Conservation (phyloP, 2,888 invertebrate species). For the Metalampra italica region DNA sequence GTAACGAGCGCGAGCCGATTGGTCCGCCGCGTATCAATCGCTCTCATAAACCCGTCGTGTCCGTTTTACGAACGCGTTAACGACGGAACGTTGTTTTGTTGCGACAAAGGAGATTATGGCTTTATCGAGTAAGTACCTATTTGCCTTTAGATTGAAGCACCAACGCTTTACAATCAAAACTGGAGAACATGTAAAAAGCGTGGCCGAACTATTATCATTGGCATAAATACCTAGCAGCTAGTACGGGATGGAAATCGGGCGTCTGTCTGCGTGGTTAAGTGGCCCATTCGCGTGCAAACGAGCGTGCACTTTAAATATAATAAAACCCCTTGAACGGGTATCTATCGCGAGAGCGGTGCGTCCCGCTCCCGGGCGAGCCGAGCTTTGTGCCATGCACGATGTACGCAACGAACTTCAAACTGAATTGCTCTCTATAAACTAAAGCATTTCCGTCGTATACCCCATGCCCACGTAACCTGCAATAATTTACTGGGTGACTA, state of each 20-base stretch:
- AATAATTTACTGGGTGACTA: too few species aligned
- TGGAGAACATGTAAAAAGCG: slow-evolving; percentile 69
- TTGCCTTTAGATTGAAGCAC: slow-evolving; percentile 28
- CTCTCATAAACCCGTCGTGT: slow-evolving; percentile 45
- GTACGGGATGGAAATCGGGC: slow-evolving; percentile 52
- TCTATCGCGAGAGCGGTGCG: slow-evolving; percentile 25
- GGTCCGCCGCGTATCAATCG: slow-evolving; percentile 34
- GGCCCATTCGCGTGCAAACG: slow-evolving; percentile 79
- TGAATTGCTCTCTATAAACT: neutral
- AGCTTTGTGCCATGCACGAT: neutral
- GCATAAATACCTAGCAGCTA: slow-evolving; percentile 64
- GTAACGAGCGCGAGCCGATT: slow-evolving; percentile 39
- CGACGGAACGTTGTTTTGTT: slow-evolving; percentile 30
- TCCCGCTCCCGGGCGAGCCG: slow-evolving; percentile 10
- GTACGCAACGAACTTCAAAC: neutral
- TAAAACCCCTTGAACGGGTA: slow-evolving; percentile 66
- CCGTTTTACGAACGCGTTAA: slow-evolving; percentile 44
- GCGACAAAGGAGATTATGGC: slow-evolving; percentile 37
- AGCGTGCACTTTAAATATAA: slow-evolving; percentile 76
- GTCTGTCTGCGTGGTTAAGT: slow-evolving; percentile 75
- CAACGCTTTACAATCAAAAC: slow-evolving; percentile 34
- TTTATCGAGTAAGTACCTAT: slow-evolving; percentile 38
- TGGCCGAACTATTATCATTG: slow-evolving; percentile 66
- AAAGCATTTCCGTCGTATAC: neutral
- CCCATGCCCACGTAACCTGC: too few species aligned